Evolutionary conservation across 2,888 invertebrate genomes (phyloP), one percentile per base, ranked within the genome.

Genomic region (Agrilus cyanescens): DNA sequence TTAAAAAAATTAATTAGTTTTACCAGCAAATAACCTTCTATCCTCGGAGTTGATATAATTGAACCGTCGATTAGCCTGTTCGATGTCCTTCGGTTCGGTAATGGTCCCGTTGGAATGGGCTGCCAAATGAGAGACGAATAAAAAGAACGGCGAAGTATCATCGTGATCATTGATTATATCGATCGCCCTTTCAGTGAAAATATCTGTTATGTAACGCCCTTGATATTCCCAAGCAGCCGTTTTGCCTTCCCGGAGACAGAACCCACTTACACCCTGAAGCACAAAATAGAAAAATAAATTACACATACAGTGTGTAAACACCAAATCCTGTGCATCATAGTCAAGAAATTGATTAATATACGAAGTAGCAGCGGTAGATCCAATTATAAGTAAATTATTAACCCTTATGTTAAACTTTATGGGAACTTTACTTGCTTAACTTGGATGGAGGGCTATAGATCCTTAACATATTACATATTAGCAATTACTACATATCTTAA

Each of bases 111-210:
- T 66, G 0, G 80, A 72, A 58, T 91, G 90, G 0, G 82, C 77
- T 0, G 89, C 88, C 37, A 80, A 69, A 61, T 89, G 87, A 1
- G 79, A 74, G 31, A 93, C 56, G 61, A 85, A 75, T 44, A 93
- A 66, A 57, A 88, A 90, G 44, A 93, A 60, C 0, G 90, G 88
- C 53, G 54, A 55, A 32, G 67, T 58, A 1, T 53, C 52, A 47
- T 80, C 67, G 53, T 82, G 82, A 1, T 62, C 57, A 10, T 62
- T 59, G 41, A 84, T 82, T 2, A 81, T 70, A 38, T 70, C 66
- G 37, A 75, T 70, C 0, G 83, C 78, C 57, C 81, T 78, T 12
- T 71, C 59, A 2, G 76, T 80, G 46, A 83, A 74, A 20, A 85
- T 57, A 53, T 84, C 80, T 0, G 85, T 85, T 8, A 81, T 70